Evolutionary conservation across 2,888 invertebrate genomes (phyloP), one percentile per base, ranked within the genome.

Genomic region (Fragum whitleyi): DNA sequence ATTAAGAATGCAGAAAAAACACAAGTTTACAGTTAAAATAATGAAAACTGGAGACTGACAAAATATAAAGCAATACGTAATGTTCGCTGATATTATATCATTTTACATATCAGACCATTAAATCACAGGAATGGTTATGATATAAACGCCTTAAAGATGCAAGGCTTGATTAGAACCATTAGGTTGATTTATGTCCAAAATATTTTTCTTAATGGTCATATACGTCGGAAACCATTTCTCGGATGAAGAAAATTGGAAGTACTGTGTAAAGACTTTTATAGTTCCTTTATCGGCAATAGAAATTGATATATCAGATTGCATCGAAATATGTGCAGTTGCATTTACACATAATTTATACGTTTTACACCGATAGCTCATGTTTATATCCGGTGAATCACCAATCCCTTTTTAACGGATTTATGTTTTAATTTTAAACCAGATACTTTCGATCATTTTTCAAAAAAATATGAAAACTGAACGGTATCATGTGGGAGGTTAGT

Each of bases 121-220:
- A 65, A 65, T 65, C 65, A 65, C 42, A 36, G 42, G 19, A 65
- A 65, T 65, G 65, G 65, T 65, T 65, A 65, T 29, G 42, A 65
- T 26, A 65, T 39, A 65, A 65, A 65, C 65, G 65, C 65, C 65
- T 65, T 65, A 65, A 65, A 65, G 65, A 65, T 65, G 65, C 65
- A 42, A 65, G 42, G 16, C 21, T 26, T 23, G 65, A 65, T 65
- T 65, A 42, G 11, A 65, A 65, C 32, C 65, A 65, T 65, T 65
- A 65, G 23, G 16, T 39, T 65, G 65, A 65, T 65, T 65, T 65
- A 65, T 65, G 42, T n/a, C 26, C 23, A 21, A 65, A 39, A 65
- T 65, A 65, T 65, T 65, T 21, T 42, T n/a, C 39, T 65, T 65
- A 65, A 65, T 26, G 39, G 42, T 21, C 42, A 42, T 65, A 65